Evolutionary conservation across 2,797 vertebrate genomes (phyloP).

Genomic region (Phrynocephalus guinanensis): DNA sequence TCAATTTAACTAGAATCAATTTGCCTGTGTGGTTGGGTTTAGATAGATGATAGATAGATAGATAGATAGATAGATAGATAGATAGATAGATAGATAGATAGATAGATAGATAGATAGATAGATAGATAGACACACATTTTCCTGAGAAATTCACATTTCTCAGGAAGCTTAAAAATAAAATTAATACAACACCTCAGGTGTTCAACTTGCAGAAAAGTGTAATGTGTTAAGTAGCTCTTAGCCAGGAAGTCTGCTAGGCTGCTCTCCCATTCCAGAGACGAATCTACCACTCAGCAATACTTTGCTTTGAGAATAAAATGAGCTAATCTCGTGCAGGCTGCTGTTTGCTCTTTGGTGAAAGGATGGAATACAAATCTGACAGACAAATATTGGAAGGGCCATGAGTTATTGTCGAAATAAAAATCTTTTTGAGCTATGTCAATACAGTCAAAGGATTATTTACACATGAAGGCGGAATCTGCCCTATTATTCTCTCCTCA

Average conservation of each 20-base stretch:
- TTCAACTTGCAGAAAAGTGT: background rate
- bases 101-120: too few relatives aligned
- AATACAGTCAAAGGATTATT: background rate
- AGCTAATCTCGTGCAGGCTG: background rate
- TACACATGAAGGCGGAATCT: background rate
- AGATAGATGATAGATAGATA: too few relatives aligned
- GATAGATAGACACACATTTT: too few relatives aligned
- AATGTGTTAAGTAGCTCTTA: background rate
- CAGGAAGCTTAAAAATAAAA: too few relatives aligned
- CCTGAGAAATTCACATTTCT: too few relatives aligned
- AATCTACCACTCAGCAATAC: background rate
- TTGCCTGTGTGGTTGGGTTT: background rate
- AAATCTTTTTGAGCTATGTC: background rate
- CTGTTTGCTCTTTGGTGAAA: background rate
- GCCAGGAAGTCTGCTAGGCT: background rate
- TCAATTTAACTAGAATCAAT: background rate
- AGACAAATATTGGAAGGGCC: background rate
- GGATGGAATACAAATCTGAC: background rate
- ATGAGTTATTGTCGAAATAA: background rate
- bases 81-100: too few relatives aligned
- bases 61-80: too few relatives aligned
- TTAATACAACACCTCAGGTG: background rate
- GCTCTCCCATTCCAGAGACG: background rate
- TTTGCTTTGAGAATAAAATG: background rate
- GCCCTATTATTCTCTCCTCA: background rate